phyloP scores from a whole-genome alignment of 2,888 invertebrate genomes.

The Synergus itoensis region DNA sequence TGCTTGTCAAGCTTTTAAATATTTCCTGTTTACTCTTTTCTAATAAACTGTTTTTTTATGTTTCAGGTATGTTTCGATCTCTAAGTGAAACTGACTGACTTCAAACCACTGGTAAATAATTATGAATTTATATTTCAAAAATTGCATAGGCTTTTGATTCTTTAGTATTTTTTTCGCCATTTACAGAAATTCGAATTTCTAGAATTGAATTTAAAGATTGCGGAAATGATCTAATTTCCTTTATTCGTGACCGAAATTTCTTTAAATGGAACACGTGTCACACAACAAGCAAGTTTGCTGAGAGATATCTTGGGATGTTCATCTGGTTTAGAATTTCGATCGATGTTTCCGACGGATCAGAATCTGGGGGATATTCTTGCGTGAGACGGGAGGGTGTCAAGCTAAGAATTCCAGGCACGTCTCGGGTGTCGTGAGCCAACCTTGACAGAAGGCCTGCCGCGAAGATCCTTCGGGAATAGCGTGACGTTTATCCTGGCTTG shows the following conservation, averaged over 20 bases:
- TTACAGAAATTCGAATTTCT: no score
- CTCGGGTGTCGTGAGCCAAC: constrained; percentile 43
- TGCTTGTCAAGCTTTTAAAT: not conserved
- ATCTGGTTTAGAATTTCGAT: constrained; percentile 19
- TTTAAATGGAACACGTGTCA: constrained; percentile 1
- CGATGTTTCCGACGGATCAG: constrained; percentile 13
- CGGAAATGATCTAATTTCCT: not conserved
- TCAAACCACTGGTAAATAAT: not conserved
- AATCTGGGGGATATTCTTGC: constrained; percentile 29
- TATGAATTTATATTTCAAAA: not conserved
- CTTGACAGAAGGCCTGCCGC: constrained; percentile 42
- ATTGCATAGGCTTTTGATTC: not conserved
- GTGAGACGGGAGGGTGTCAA: constrained; percentile 12
- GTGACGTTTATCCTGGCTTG: constrained; percentile 41
- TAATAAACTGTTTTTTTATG: not conserved
- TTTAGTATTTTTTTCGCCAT: no score
- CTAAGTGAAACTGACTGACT: not conserved
- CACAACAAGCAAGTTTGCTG: constrained; percentile 10
- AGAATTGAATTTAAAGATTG: no score
- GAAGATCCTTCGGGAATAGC: constrained; percentile 40
- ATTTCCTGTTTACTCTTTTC: not conserved
- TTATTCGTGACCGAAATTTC: not conserved
- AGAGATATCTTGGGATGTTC: constrained; percentile 3
- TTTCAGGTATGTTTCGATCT: not conserved
- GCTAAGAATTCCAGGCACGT: constrained; percentile 41